phyloP scores from a whole-genome alignment of 2,888 invertebrate genomes.

The Eubasilissa splendida region DNA sequence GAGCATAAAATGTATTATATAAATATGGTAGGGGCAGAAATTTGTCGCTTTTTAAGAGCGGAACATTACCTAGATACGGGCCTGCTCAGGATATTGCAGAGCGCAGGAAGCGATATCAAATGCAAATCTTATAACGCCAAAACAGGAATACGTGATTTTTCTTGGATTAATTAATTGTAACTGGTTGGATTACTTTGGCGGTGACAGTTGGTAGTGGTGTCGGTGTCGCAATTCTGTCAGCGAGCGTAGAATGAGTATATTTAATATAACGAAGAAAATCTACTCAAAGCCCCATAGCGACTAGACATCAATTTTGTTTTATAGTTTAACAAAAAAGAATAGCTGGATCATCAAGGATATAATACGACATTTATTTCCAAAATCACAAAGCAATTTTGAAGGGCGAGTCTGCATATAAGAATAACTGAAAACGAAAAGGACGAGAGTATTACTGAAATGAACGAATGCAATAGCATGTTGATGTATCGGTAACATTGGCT shows the following conservation, averaged over 20 bases:
- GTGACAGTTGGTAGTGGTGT: no score
- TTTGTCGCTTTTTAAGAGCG: no score
- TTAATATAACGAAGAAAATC: no score
- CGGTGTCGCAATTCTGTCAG: no score
- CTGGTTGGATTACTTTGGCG: no score
- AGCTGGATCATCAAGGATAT: neutral
- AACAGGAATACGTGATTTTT: neutral
- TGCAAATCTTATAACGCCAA: slow-evolving; percentile 1
- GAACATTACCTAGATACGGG: no score
- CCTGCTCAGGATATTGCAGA: neutral
- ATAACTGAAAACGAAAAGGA: neutral
- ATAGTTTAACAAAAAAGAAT: neutral
- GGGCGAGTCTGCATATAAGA: neutral
- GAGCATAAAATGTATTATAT: no score
- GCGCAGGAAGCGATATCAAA: neutral
- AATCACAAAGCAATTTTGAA: slow-evolving; percentile 11
- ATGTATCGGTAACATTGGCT: neutral
- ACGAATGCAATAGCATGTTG: neutral
- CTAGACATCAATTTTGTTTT: neutral
- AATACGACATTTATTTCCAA: slow-evolving; percentile 28
- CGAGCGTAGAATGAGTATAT: no score
- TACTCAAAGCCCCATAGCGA: neutral
- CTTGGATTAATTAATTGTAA: no score
- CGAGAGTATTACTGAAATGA: slow-evolving; percentile 37
- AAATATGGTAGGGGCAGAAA: no score